A percentile compares a stretch with the other conserved stretches of the same genome.
phyloP scores from a whole-genome alignment of 2,797 vertebrate species.

The Acrossocheilus wenchowensis region DNA sequence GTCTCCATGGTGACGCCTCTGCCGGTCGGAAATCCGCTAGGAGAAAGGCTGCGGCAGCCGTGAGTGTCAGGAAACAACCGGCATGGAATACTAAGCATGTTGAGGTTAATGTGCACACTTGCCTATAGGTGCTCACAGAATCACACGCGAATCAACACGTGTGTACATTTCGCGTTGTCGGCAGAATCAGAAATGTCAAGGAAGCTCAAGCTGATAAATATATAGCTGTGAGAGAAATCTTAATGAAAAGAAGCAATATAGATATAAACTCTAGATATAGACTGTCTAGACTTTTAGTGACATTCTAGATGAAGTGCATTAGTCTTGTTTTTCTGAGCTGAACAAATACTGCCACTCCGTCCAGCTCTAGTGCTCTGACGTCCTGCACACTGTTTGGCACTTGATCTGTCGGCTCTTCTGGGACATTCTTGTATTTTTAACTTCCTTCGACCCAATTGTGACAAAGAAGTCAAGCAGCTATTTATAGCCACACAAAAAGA shows the following conservation, averaged over 20 bases:
- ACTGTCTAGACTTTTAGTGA: neutral
- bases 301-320: neutral
- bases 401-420: constrained; percentile 35
- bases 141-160: neutral
- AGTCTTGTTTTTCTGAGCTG: neutral
- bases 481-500: constrained; percentile 64
- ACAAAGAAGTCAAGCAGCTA: constrained; percentile 67
- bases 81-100: constrained; percentile 75
- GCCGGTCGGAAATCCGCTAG: constrained; percentile 60
- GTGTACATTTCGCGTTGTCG: neutral
- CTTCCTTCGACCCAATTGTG: constrained; percentile 73
- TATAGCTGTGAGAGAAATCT: neutral
- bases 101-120: constrained; percentile 35
- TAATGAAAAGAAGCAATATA: neutral
- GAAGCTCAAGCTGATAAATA: neutral
- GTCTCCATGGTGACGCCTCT: constrained; percentile 80
- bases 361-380: neutral
- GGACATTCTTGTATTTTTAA: constrained; percentile 64
- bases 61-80: constrained; percentile 75
- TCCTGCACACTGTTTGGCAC: neutral
- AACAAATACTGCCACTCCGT: neutral
- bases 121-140: neutral
- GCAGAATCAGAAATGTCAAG: neutral
- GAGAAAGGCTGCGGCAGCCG: constrained; percentile 65
- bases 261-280: neutral